Base-by-base conservation (phyloP, 2,797 vertebrate genomes). In the Rhabdomys pumilio region DNA sequence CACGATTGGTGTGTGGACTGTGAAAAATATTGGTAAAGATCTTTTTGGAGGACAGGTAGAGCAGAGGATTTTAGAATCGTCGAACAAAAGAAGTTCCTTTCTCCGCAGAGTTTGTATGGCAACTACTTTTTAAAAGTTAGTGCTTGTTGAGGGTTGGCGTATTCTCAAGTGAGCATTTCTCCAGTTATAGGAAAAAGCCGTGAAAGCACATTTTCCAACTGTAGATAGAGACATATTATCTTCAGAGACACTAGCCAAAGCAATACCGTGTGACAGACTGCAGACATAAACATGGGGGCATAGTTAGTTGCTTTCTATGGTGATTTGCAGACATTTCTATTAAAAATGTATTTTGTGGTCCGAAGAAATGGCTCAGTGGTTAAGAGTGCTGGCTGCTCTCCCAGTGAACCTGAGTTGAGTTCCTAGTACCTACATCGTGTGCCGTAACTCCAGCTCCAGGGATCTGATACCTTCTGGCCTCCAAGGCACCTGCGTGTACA, bases 121-220 rank as follows among this genome's bases (percentile, higher is more conserved):
- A 93, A 41, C 13, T 47, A 11, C 38, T 31, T 84, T 86, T 20
- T 83, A 77, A 93, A 95, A 88, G 50, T 73, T 73, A 79, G 47
- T 17, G 0, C 72, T 89, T 41, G n/a, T 61, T 61, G 50, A 76
- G 41, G 84, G 84, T 93, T 82, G 67, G 53, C 72, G 2, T 82
- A 69, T n/a, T 75, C 57, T 91, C 15, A 89, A 95, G 67, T 69
- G 81, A 29, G n/a, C 38, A 47, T 89, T 61, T 87, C n/a, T 87
- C 1, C 20, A 76, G 55, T 79, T 93, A 65, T n/a, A 13, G 82
- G 79, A 79, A 59, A 96, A 95, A 69, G 26, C 29, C 69, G 29
- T 38, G 29, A 63, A 94, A 89, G 55, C 29, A 76, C 73, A 38
- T 85, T 38, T 79, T 89, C 57, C 47, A 20, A 8, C 0, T 89